phyloP scores from a whole-genome alignment of 2,888 invertebrate genomes.

The Epinotia ramella region DNA sequence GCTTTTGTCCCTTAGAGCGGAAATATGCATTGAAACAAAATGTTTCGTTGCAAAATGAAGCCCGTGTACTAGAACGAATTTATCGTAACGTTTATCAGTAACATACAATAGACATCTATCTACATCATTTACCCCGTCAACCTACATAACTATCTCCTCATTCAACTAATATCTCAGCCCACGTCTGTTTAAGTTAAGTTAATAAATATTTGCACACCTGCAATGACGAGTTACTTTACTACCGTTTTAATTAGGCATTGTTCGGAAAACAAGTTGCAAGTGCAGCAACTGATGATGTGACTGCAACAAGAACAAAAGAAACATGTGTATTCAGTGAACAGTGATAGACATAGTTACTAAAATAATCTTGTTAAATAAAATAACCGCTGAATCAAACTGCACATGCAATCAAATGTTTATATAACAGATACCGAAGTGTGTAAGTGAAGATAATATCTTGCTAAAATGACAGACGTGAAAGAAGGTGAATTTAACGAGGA shows the following conservation, averaged over 20 bases:
- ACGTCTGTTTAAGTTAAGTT: not conserved
- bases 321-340: not conserved
- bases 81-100: not conserved
- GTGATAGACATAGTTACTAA: not conserved
- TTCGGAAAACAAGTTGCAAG: not conserved
- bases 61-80: not conserved
- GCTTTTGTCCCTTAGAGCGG: no score
- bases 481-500: not conserved
- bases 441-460: not conserved
- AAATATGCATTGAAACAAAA: not conserved
- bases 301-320: not conserved
- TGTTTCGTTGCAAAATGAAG: not conserved
- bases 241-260: not conserved
- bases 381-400: no score
- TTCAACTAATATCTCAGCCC: not conserved
- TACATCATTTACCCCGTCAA: not conserved
- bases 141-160: not conserved
- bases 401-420: no score
- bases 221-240: not conserved
- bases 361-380: no score
- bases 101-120: not conserved
- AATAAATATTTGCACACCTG: not conserved
- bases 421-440: not conserved
- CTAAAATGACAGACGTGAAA: conserved; percentile 6
- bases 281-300: not conserved